These are phyloP conservation scores for Sarcophaga variegata DNA, from an alignment of 2,888 invertebrate genomes.

Conservation along the genomic window DNA sequence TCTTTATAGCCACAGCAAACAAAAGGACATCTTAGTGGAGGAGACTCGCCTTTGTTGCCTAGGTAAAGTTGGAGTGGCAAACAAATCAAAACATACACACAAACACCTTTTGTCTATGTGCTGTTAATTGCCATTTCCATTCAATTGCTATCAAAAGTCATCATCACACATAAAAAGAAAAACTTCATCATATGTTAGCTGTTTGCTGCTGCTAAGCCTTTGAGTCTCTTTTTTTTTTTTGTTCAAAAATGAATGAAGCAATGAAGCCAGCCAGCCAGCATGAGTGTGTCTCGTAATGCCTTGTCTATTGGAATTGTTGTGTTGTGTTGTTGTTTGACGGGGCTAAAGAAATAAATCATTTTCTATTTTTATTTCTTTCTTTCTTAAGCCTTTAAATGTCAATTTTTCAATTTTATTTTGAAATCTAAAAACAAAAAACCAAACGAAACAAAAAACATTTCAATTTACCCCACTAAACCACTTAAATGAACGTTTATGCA, in stretches of 20 bases:
- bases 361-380: background rate
- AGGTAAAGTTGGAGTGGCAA: constrained; percentile 12
- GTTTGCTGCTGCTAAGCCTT: background rate
- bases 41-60: background rate
- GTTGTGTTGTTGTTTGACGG: no score
- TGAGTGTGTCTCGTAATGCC: no score
- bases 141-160: constrained; percentile 52
- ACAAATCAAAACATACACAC: constrained; percentile 62
- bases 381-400: background rate
- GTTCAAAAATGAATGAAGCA: background rate
- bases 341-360: constrained; percentile 38
- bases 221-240: background rate
- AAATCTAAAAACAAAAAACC: constrained; percentile 17
- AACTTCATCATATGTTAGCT: background rate
- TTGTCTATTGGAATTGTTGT: no score
- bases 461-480: constrained; percentile 41
- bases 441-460: constrained; percentile 16
- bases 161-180: constrained; percentile 1
- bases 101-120: constrained; percentile 46
- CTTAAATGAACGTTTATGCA: constrained; percentile 47
- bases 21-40: background rate
- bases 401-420: constrained; percentile 4
- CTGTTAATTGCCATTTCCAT: constrained; percentile 32
- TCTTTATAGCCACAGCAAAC: background rate
- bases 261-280: no score